phyloP scores from a whole-genome alignment of 2,797 vertebrate genomes.

The Crypturellus tataupa region DNA sequence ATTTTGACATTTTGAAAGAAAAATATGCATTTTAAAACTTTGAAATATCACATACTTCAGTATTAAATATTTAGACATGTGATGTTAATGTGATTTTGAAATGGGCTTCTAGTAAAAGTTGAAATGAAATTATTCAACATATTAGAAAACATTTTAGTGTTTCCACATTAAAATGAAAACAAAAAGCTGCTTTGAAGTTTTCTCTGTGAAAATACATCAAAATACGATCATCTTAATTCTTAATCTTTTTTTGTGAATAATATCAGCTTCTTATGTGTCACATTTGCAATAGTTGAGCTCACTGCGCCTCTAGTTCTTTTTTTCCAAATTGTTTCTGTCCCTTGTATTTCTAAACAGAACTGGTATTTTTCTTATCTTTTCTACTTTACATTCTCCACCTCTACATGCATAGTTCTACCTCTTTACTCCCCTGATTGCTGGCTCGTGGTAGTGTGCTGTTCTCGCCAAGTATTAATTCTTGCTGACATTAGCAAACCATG shows the following conservation, averaged over 20 bases:
- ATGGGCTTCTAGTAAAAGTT: neutral
- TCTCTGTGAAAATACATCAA: neutral
- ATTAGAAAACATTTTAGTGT: neutral
- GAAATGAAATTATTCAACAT: neutral
- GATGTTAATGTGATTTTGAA: neutral
- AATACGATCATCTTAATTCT: neutral
- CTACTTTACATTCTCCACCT: neutral
- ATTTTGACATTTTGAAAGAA: neutral
- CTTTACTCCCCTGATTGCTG: neutral
- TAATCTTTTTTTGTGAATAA: neutral
- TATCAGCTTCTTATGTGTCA: neutral
- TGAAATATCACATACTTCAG: neutral
- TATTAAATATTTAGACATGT: neutral
- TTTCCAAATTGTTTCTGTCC: neutral
- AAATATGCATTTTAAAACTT: neutral
- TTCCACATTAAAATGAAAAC: neutral
- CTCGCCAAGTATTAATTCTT: neutral
- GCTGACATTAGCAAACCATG: neutral
- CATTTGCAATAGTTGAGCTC: neutral
- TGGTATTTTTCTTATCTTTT: constrained; percentile 31
- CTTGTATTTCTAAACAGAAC: neutral
- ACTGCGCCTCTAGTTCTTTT: neutral
- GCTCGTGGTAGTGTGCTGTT: neutral
- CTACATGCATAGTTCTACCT: neutral
- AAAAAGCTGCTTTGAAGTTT: neutral